Percentiles rank a stretch among this genome's conserved stretches.
Evolutionary conservation across 2,113 vertebrate genomes (phyloP).

Genomic region (Laticauda colubrina): DNA sequence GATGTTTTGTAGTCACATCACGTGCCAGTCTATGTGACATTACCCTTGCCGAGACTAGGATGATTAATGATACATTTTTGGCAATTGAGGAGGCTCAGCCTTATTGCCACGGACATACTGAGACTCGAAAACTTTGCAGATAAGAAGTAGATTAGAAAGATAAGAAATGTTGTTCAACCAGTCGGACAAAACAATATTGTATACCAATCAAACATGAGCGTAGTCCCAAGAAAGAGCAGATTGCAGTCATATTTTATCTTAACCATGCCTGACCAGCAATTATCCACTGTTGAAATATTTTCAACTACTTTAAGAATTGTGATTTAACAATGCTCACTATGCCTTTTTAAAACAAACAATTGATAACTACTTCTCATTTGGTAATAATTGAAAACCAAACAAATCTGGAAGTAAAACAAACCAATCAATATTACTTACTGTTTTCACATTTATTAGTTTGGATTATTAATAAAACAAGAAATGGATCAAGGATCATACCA

Average conservation of each 20-base stretch:
- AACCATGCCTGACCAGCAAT: slow-evolving; percentile 41
- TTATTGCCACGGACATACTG: slow-evolving; percentile 33
- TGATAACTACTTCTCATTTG: slow-evolving; percentile 38
- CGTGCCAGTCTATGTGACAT: neutral
- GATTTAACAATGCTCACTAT: slow-evolving; percentile 41
- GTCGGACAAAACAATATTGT: slow-evolving; percentile 22
- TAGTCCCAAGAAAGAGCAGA: slow-evolving; percentile 2
- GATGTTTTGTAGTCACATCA: neutral
- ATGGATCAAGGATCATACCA: neutral
- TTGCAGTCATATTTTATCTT: slow-evolving; percentile 41
- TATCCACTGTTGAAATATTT: slow-evolving; percentile 44
- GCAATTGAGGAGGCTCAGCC: slow-evolving; percentile 21
- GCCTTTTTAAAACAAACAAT: slow-evolving; percentile 47
- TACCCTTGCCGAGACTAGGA: neutral
- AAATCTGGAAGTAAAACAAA: neutral
- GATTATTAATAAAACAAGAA: neutral
- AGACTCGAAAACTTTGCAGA: slow-evolving; percentile 29
- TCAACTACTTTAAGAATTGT: slow-evolving; percentile 39
- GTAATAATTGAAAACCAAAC: slow-evolving; percentile 21
- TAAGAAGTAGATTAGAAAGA: slow-evolving; percentile 53
- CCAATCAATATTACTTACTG: neutral
- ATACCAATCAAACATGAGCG: slow-evolving; percentile 36
- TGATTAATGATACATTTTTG: slow-evolving; percentile 17
- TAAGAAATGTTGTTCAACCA: slow-evolving; percentile 33
- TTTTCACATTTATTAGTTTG: fast-evolving